A percentile compares a stretch with the other conserved stretches of the same genome.
phyloP scores from a whole-genome alignment of 2,797 vertebrate genomes.

The Macroramphosus scolopax region DNA sequence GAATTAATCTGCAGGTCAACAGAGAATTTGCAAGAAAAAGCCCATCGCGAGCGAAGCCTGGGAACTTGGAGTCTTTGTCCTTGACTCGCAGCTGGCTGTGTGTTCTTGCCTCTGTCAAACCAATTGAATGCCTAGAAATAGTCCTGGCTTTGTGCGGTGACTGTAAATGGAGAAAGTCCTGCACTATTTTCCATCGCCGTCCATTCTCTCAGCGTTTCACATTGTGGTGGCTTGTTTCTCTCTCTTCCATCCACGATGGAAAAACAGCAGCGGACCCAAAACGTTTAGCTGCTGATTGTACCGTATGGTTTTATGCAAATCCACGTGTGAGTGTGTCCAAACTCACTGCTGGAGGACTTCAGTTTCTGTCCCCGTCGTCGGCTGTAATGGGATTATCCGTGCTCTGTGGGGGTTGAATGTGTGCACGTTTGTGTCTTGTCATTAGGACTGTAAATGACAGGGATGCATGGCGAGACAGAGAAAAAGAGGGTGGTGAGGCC shows the following conservation, averaged over 20 bases:
- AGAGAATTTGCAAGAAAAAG: slow-evolving; percentile 30
- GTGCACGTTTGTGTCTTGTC: slow-evolving; percentile 68
- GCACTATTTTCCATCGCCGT: slow-evolving; percentile 66
- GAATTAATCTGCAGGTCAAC: slow-evolving; percentile 57
- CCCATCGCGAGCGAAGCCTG: slow-evolving; percentile 41
- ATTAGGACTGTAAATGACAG: slow-evolving; percentile 72
- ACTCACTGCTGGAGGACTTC: slow-evolving; percentile 31
- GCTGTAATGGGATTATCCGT: slow-evolving; percentile 63
- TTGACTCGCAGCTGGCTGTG: slow-evolving; percentile 58
- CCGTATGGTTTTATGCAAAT: slow-evolving; percentile 64
- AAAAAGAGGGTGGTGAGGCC: slow-evolving; percentile 24
- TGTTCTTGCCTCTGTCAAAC: slow-evolving; percentile 55
- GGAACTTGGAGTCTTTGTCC: slow-evolving; percentile 60
- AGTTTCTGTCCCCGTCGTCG: slow-evolving; percentile 47
- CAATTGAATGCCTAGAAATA: slow-evolving; percentile 64
- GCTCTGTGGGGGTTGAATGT: slow-evolving; percentile 57
- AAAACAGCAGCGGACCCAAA: slow-evolving; percentile 53
- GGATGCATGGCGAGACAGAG: slow-evolving; percentile 52
- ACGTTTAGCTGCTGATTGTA: slow-evolving; percentile 50
- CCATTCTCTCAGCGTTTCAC: slow-evolving; percentile 48
- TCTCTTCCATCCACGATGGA: slow-evolving; percentile 37
- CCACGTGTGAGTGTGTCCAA: slow-evolving; percentile 44
- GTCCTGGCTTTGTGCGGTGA: slow-evolving; percentile 64
- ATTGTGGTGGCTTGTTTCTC: slow-evolving; percentile 38
- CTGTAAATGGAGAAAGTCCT: slow-evolving; percentile 66